Evolutionary conservation across 2,888 invertebrate species (phyloP).

Genomic region (Listrodromus nycthemerus): DNA sequence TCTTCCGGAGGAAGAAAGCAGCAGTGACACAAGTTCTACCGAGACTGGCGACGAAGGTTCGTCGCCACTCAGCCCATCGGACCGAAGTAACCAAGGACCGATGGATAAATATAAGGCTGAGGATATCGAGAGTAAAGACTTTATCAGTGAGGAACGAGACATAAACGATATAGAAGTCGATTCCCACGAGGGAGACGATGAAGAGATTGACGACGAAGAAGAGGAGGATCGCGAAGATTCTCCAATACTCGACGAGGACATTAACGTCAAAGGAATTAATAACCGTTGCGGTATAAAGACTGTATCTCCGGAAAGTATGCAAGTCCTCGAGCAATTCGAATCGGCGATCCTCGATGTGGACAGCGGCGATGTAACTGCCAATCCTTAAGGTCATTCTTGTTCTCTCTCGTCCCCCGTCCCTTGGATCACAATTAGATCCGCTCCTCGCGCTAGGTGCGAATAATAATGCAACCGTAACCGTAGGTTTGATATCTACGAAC

Average conservation of each 20-base stretch:
- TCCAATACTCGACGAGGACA: constrained; percentile 71
- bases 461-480: not conserved
- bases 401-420: not conserved
- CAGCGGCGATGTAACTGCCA: constrained; percentile 74
- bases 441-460: constrained; percentile 20
- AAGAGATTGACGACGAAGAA: constrained; percentile 59
- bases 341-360: constrained; percentile 75
- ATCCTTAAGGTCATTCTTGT: constrained; percentile 70
- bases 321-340: constrained; percentile 78
- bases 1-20: not conserved
- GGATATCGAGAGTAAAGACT: constrained; percentile 26
- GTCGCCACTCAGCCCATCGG: constrained; percentile 29
- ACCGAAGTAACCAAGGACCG: not conserved
- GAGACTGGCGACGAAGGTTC: constrained; percentile 63
- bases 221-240: constrained; percentile 65
- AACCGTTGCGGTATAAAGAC: constrained; percentile 72
- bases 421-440: not conserved
- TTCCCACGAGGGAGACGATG: constrained; percentile 53
- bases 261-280: constrained; percentile 61
- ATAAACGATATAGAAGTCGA: constrained; percentile 44
- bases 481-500: constrained; percentile 48
- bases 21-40: constrained; percentile 54
- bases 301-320: constrained; percentile 76
- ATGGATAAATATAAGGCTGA: not conserved
- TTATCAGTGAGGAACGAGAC: constrained; percentile 5